phyloP scores from a whole-genome alignment of 2,113 vertebrate genomes.

The Onychorhynchus coronatus region DNA sequence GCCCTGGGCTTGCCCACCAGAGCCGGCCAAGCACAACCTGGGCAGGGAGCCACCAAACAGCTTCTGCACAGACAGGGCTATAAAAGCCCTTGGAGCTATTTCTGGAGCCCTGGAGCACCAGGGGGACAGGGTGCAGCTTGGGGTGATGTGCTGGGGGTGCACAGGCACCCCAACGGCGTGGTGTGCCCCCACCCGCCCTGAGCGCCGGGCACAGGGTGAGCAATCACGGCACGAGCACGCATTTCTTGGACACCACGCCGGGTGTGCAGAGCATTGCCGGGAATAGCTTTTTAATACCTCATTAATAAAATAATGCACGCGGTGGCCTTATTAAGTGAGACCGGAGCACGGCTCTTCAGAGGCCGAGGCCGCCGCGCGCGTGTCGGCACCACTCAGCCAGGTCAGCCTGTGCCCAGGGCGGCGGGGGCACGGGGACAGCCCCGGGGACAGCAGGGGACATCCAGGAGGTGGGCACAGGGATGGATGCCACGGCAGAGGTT shows the following conservation, averaged over 20 bases:
- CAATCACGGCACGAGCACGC: accelerated
- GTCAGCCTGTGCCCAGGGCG: background rate
- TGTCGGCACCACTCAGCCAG: background rate
- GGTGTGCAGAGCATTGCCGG: background rate
- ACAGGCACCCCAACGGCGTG: accelerated
- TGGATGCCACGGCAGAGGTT: background rate
- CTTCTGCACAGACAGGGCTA: background rate
- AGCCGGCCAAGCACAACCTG: background rate
- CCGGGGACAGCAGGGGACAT: background rate
- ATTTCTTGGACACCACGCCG: background rate
- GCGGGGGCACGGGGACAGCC: background rate
- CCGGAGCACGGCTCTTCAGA: background rate
- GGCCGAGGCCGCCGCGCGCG: background rate
- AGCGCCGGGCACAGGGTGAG: background rate
- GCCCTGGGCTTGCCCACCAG: accelerated
- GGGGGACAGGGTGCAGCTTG: accelerated
- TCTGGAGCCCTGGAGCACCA: accelerated
- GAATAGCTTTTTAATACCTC: constrained; percentile 48
- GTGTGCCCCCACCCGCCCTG: accelerated
- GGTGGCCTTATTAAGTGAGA: constrained; percentile 14
- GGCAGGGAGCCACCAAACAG: background rate
- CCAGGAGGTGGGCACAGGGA: background rate
- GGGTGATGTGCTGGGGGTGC: background rate
- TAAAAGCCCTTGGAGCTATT: background rate
- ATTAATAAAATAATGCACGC: constrained; percentile 42